Evolutionary conservation across 2,888 invertebrate genomes (phyloP).

Genomic region (Timema cristinae): DNA sequence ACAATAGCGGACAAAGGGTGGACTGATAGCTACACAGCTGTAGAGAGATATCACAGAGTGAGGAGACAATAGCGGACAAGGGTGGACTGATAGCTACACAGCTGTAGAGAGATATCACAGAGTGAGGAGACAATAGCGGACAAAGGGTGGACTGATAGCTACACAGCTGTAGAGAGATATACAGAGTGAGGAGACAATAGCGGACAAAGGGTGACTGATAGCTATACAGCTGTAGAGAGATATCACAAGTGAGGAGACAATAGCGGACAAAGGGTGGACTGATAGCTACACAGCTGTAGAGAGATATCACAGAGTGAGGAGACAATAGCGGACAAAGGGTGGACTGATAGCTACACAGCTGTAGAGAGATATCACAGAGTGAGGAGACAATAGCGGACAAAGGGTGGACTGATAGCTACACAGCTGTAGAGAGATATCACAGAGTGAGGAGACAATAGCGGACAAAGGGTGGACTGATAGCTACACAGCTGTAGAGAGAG

Average conservation of each 20-base stretch:
- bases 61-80: too few species aligned
- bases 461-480: too few species aligned
- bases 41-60: not conserved
- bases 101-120: slow-evolving; percentile 43
- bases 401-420: too few species aligned
- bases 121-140: not conserved
- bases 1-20: too few species aligned
- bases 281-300: slow-evolving; percentile 54
- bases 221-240: slow-evolving; percentile 52
- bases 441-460: not conserved
- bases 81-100: too few species aligned
- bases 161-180: slow-evolving; percentile 49
- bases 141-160: too few species aligned
- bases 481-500: slow-evolving; percentile 51
- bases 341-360: too few species aligned
- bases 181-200: not conserved
- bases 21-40: too few species aligned
- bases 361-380: slow-evolving; percentile 26
- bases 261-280: too few species aligned
- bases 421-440: slow-evolving; percentile 46
- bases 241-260: not conserved
- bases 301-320: not conserved
- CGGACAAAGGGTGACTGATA: too few species aligned
- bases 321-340: too few species aligned
- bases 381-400: not conserved